Base-by-base conservation (phyloP, 2,797 vertebrate species). In the Lepidocolaptes lacrymiger region DNA sequence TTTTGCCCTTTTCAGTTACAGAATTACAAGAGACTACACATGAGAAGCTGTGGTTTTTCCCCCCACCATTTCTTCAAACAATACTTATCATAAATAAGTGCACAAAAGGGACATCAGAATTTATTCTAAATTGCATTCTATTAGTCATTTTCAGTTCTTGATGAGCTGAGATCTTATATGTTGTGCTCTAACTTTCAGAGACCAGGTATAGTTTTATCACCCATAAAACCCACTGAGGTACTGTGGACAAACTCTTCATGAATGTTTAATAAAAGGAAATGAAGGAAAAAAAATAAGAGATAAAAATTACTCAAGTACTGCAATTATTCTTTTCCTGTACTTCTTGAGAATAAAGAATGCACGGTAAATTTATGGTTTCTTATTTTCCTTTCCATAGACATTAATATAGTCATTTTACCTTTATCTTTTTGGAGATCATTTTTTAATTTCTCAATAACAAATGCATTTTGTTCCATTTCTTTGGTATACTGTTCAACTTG, bases 401-500 rank as follows among this genome's bases (percentile, higher is more conserved):
- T 54, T 49, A 63, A 94, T 88, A 81, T 37, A 46, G 9, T 32
- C 15, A 22, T 26, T 17, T 82, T 97, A 99, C 99, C 99, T 98
- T 97, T 98, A 89, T 98, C 98, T 96, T 97, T 98, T 81, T 98
- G 98, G 3, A 98, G 97, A 20, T 99, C 98, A 10, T 96, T 98
- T 98, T 98, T 99, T 34, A 99, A 95, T 72, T 98, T 98, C 93
- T 99, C 98, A 55, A 99, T 98, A 64, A 99, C 84, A 17, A 96
- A 86, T 4, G 98, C 97, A 93, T 99, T 98, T 96, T 97, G 98
- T 95, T 99, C 99, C 99, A 99, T 99, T 85, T 99, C 99, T 67
- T 97, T 98, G 3, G 99, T 99, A 71, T 99, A 99, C 78, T 99
- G 98, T 94, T 99, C 98, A 69, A 99, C 97, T 97, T 99, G 99